Conservation (phyloP, 2,797 vertebrate genomes). For the Acanthurus tractus region DNA sequence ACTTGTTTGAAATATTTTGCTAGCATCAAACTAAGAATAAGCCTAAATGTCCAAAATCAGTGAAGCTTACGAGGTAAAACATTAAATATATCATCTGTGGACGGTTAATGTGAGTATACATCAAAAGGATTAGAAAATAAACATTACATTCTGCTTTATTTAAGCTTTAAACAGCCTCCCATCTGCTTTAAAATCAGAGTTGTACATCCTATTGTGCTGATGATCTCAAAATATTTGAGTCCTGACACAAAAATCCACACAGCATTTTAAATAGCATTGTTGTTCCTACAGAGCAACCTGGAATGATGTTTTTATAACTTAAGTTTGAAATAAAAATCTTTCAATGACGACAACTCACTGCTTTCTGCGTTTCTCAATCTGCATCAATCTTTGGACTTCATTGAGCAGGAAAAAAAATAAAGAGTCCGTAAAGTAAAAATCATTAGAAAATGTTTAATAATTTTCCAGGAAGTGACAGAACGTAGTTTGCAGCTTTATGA, state of each 20-base stretch:
- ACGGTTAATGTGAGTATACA: no score
- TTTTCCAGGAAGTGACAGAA: constrained; percentile 44
- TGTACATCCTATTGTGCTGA: constrained; percentile 45
- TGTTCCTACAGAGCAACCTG: constrained; percentile 57
- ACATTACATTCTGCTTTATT: no score
- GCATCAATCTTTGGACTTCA: no score
- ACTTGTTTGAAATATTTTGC: no score
- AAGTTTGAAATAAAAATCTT: constrained; percentile 83
- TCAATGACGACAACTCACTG: constrained; percentile 57
- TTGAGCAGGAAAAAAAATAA: neutral
- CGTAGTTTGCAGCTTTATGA: constrained; percentile 32
- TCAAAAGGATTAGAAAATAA: no score
- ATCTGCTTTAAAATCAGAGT: no score
- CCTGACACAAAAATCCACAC: constrained; percentile 18
- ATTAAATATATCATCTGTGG: no score
- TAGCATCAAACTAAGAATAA: no score
- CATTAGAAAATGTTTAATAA: constrained; percentile 62
- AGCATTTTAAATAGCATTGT: constrained; percentile 56
- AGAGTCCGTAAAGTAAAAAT: constrained; percentile 11
- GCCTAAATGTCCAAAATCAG: no score
- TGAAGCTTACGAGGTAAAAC: no score
- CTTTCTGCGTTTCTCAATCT: neutral
- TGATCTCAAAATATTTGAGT: constrained; percentile 55
- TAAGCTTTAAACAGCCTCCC: no score
- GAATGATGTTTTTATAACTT: constrained; percentile 75